A percentile compares a stretch with the other conserved stretches of the same genome.
These are phyloP conservation scores for Kradibia gibbosae DNA, from an alignment of 1,140 invertebrate species.

Conservation along the genomic window DNA sequence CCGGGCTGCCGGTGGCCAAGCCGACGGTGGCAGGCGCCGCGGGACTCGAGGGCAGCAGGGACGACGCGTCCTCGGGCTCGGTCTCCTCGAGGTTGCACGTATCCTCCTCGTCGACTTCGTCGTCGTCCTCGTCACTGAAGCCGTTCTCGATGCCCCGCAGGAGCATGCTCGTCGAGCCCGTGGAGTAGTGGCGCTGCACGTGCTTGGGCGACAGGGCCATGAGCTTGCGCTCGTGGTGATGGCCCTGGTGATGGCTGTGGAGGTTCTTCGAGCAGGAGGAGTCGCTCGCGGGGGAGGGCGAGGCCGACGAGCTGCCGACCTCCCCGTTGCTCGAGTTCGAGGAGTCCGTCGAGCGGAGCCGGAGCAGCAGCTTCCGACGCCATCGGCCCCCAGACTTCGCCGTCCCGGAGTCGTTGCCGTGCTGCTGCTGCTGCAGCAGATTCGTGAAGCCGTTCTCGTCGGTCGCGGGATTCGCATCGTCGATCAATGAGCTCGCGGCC, in stretches of 20 bases:
- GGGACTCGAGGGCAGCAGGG: conserved; percentile 66
- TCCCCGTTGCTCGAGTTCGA: conserved; percentile 57
- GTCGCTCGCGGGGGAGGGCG: conserved; percentile 60
- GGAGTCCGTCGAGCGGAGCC: conserved; percentile 62
- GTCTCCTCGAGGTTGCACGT: conserved; percentile 57
- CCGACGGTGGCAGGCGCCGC: conserved; percentile 60
- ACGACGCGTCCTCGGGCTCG: conserved; percentile 65
- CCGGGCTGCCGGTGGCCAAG: conserved; percentile 53
- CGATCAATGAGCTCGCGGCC: background rate
- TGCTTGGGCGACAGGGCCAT: conserved; percentile 8
- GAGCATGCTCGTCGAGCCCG: conserved; percentile 38
- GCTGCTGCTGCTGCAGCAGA: background rate
- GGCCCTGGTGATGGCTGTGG: background rate
- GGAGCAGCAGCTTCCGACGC: conserved; percentile 61
- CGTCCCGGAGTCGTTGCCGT: conserved; percentile 20
- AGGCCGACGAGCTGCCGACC: conserved; percentile 55
- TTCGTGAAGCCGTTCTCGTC: conserved; percentile 18
- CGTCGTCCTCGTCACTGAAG: conserved; percentile 59
- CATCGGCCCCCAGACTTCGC: conserved; percentile 59
- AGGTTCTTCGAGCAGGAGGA: conserved; percentile 45
- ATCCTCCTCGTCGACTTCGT: conserved; percentile 53
- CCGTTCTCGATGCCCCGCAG: conserved; percentile 52
- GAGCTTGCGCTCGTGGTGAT: background rate
- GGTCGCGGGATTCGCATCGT: background rate
- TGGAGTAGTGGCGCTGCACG: conserved; percentile 6